Evolutionary conservation across 2,888 invertebrate species (phyloP).

Genomic region (Volucella zonaria): DNA sequence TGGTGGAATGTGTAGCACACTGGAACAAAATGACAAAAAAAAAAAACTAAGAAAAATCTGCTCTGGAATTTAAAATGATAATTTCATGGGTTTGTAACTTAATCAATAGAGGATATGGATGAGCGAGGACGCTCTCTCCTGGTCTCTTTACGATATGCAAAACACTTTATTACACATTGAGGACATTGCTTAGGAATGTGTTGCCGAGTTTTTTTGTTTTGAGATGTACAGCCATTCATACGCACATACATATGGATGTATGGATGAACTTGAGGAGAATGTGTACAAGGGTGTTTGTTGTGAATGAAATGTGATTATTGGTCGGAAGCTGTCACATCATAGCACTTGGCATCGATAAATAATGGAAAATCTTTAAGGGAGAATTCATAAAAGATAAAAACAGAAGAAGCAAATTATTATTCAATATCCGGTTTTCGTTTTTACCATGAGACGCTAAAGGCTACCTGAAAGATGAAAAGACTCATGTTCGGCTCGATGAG

Average conservation of each 20-base stretch:
- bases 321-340: constrained; percentile 50
- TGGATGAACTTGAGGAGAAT: constrained; percentile 15
- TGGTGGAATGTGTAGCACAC: constrained; percentile 29
- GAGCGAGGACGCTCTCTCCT: constrained; percentile 49
- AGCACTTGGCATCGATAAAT: constrained; percentile 67
- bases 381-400: constrained; percentile 39
- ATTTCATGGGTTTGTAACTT: constrained; percentile 73
- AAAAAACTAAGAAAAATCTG: constrained; percentile 31
- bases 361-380: constrained; percentile 35
- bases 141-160: constrained; percentile 70
- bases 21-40: constrained; percentile 36
- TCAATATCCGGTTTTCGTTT: constrained; percentile 57
- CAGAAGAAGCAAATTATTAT: constrained; percentile 50
- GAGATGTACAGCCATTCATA: background rate
- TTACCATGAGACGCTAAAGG: constrained; percentile 27
- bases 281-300: constrained; percentile 37
- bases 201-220: constrained; percentile 18
- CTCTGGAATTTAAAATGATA: constrained; percentile 69
- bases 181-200: constrained; percentile 53
- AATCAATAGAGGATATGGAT: constrained; percentile 64
- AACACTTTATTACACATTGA: constrained; percentile 68
- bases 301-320: constrained; percentile 57
- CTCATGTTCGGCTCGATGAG: constrained; percentile 20
- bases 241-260: background rate
- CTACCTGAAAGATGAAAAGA: constrained; percentile 25